Conservation (phyloP, 2,113 vertebrate species). For the Indicator indicator region DNA sequence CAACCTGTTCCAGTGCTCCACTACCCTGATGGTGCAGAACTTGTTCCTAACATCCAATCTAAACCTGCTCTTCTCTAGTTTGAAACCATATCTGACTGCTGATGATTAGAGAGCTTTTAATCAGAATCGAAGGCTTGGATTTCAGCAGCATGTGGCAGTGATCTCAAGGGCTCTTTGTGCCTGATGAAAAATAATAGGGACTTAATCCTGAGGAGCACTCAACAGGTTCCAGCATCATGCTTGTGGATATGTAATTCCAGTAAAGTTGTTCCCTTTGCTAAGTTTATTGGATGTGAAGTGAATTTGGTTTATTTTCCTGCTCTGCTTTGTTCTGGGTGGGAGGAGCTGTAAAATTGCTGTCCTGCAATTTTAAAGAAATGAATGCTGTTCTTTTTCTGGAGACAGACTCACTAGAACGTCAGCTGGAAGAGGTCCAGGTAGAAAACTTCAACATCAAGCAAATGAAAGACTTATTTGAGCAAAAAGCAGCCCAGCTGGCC, state of each 20-base stretch:
- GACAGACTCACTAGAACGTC: slow-evolving; percentile 83
- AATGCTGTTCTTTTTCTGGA: slow-evolving; percentile 74
- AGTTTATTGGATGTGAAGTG: neutral
- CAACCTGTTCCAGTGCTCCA: no score
- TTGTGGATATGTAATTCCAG: neutral
- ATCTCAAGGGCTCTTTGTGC: neutral
- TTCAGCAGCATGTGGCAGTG: neutral
- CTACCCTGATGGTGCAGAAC: no score
- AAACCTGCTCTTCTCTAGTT: no score
- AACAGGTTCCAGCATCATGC: neutral
- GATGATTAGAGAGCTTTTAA: neutral
- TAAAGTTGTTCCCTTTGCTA: neutral
- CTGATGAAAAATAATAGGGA: neutral
- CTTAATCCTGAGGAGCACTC: neutral
- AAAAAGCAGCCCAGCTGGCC: slow-evolving; percentile 96
- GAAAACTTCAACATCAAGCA: slow-evolving; percentile 99
- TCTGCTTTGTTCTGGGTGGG: neutral
- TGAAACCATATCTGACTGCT: neutral
- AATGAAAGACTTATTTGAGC: slow-evolving; percentile 99
- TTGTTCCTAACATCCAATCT: no score
- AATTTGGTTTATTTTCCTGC: neutral
- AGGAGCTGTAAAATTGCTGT: neutral
- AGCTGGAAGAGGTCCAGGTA: slow-evolving; percentile 91
- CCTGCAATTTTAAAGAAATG: neutral
- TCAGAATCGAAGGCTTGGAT: neutral